These are phyloP conservation scores for Gibbula magus DNA, from an alignment of 2,888 invertebrate genomes.

Conservation along the genomic window DNA sequence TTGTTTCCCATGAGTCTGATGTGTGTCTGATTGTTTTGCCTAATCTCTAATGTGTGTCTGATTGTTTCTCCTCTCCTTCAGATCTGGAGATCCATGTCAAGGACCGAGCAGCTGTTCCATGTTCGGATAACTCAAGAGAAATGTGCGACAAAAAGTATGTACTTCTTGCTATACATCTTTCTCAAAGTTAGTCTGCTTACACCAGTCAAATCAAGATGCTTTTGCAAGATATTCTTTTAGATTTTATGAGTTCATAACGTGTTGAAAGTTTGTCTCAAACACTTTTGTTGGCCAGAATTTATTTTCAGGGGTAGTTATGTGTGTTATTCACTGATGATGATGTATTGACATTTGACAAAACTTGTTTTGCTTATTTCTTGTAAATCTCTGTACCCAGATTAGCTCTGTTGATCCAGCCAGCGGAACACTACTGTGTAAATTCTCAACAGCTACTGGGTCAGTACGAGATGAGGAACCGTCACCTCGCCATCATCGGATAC, in stretches of 20 bases:
- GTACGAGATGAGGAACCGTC: conserved; percentile 81
- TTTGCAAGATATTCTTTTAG: too few relatives aligned
- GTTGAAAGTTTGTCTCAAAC: too few relatives aligned
- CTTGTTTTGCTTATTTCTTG: not conserved
- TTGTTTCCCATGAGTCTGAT: too few relatives aligned
- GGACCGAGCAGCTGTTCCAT: not conserved
- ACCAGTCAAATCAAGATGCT: too few relatives aligned
- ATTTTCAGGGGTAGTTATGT: not conserved
- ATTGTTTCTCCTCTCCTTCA: not conserved
- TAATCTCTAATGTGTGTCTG: not conserved
- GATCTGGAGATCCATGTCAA: not conserved
- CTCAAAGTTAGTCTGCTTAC: not conserved
- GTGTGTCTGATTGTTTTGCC: not conserved
- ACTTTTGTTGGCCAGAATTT: not conserved
- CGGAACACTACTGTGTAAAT: conserved; percentile 82
- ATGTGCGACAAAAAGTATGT: not conserved
- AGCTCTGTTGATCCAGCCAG: conserved; percentile 81
- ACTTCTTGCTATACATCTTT: not conserved
- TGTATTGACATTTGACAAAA: not conserved
- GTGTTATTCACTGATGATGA: not conserved
- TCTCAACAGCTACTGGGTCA: conserved; percentile 80
- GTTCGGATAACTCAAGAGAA: not conserved
- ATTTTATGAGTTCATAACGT: too few relatives aligned
- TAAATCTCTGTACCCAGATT: conserved; percentile 40
- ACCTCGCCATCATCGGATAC: conserved; percentile 81